Evolutionary conservation across 1,140 invertebrate species (phyloP).

Genomic region (Dinoponera quadriceps): DNA sequence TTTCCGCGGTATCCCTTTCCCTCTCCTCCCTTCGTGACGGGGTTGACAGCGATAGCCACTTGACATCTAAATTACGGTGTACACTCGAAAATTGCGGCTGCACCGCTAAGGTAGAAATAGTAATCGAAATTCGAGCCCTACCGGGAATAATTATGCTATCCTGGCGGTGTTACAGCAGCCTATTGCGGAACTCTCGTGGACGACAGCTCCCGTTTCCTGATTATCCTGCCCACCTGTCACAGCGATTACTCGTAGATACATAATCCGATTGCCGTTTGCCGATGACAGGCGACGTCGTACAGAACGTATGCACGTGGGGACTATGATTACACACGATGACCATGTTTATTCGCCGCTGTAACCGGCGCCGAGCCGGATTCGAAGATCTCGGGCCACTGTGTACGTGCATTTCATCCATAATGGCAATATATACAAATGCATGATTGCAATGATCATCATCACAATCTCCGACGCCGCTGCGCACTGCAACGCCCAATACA

Average conservation of each 20-base stretch:
- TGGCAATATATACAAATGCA: slow-evolving; percentile 51
- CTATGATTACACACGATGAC: slow-evolving; percentile 58
- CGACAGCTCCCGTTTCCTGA: slow-evolving; percentile 62
- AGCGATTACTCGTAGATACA: slow-evolving; percentile 71
- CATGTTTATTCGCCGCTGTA: slow-evolving; percentile 62
- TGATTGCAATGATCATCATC: slow-evolving; percentile 32
- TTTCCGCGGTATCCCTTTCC: neutral
- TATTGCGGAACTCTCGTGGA: slow-evolving; percentile 47
- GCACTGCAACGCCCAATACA: neutral
- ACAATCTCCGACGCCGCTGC: slow-evolving; percentile 13
- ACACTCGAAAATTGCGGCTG: neutral
- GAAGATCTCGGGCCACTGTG: slow-evolving; percentile 46
- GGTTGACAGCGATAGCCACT: neutral
- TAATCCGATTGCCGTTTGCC: slow-evolving; percentile 74
- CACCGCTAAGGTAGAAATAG: neutral
- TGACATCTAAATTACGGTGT: neutral
- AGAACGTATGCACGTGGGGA: slow-evolving; percentile 62
- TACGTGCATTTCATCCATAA: slow-evolving; percentile 53
- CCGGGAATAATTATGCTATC: slow-evolving; percentile 52
- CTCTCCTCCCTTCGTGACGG: neutral
- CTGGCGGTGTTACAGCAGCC: slow-evolving; percentile 27
- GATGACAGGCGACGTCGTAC: slow-evolving; percentile 67
- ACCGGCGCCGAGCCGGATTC: slow-evolving; percentile 10
- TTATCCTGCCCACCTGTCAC: slow-evolving; percentile 72
- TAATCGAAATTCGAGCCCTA: slow-evolving; percentile 24